Percentiles rank a stretch among this genome's conserved stretches.
These are phyloP conservation scores for Megaustenia siamemsis DNA, from an alignment of 2,888 invertebrate genomes.

Conservation along the genomic window DNA sequence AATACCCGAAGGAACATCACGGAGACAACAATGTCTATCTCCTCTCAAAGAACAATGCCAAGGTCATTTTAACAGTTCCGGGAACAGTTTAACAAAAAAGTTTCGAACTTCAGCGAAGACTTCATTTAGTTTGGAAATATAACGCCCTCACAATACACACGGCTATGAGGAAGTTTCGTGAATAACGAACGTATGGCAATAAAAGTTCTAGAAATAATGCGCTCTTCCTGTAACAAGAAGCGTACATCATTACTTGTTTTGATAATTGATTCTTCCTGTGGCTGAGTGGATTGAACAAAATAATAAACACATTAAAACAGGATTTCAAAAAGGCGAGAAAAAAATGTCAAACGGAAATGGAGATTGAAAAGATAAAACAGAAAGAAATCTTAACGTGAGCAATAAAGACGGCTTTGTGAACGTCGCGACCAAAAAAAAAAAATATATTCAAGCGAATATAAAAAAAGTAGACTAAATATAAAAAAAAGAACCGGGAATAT, in stretches of 20 bases:
- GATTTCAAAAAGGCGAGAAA: neutral
- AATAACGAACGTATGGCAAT: too few relatives aligned
- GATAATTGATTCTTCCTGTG: neutral
- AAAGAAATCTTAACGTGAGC: neutral
- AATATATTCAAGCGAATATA: neutral
- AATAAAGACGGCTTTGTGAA: neutral
- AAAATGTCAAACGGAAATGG: neutral
- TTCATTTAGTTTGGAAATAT: neutral
- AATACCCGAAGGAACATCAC: neutral
- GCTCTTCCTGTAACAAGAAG: constrained; percentile 1
- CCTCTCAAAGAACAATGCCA: neutral
- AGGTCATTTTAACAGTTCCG: neutral
- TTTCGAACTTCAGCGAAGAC: neutral
- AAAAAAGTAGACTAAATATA: neutral
- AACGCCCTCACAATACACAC: neutral
- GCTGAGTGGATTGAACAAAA: neutral
- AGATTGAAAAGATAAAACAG: neutral
- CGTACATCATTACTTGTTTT: neutral
- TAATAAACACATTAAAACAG: neutral
- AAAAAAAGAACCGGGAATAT: neutral
- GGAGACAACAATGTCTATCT: neutral
- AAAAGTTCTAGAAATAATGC: neutral
- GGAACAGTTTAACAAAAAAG: neutral
- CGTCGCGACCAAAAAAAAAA: neutral
- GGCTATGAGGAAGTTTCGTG: neutral